phyloP scores from a whole-genome alignment of 1,140 invertebrate species.

The Ectropis grisescens region DNA sequence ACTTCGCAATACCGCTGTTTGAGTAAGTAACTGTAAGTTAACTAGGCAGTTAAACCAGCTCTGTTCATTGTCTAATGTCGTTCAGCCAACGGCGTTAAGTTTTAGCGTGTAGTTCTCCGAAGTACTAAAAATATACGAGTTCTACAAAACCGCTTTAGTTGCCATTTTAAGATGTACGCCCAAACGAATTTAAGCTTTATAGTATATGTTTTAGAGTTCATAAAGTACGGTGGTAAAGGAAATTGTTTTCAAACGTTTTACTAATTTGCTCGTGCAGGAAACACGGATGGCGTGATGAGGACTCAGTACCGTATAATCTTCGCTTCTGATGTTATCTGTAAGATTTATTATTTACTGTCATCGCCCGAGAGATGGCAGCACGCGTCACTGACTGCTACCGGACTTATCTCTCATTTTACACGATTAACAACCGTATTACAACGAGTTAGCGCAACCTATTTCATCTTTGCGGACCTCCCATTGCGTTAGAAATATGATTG shows the following conservation, averaged over 20 bases:
- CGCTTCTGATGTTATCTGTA: constrained; percentile 61
- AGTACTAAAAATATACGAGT: constrained; percentile 58
- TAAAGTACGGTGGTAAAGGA: too few relatives aligned
- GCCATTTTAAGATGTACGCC: background rate
- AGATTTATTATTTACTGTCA: constrained; percentile 65
- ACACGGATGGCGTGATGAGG: constrained; percentile 59
- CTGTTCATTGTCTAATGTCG: constrained; percentile 44
- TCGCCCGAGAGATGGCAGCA: constrained; percentile 61
- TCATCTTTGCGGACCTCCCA: constrained; percentile 36
- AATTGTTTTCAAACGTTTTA: constrained; percentile 40
- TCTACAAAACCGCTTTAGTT: constrained; percentile 16
- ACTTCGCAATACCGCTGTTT: too few relatives aligned
- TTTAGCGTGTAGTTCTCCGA: constrained; percentile 40
- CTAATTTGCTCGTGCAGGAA: constrained; percentile 64
- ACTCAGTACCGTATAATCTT: constrained; percentile 63
- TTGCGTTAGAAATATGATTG: constrained; percentile 11
- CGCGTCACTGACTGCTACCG: constrained; percentile 51
- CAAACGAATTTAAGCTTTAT: constrained; percentile 30
- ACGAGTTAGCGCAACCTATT: background rate
- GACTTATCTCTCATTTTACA: constrained; percentile 29
- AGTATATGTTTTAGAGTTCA: too few relatives aligned
- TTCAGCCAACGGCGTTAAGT: constrained; percentile 34
- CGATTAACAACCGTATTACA: constrained; percentile 16
- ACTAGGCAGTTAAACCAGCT: constrained; percentile 38
- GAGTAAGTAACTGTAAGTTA: constrained; percentile 16